Base-by-base conservation (phyloP, 2,113 vertebrate genomes). In the Rutilus rutilus region DNA sequence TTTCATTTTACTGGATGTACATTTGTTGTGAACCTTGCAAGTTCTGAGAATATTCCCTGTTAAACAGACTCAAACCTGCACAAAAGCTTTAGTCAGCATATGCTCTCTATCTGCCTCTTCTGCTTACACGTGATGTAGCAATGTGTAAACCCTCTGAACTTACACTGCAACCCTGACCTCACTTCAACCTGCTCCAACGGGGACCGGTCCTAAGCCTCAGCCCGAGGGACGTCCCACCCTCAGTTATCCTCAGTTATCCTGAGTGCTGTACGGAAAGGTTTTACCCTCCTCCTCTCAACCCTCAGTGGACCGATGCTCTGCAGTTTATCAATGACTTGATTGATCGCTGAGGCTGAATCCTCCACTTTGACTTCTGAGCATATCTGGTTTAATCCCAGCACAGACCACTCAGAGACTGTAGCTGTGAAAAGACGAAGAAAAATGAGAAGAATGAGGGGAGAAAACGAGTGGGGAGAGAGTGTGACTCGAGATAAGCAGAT, bases 241-340 rank as follows among this genome's bases (percentile, higher is more conserved):
- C 33, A 8, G 39, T 36, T 36, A 36, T 36, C 36, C 36, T 1
- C 21, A n/a, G 54, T 79, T 27, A 8, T 33, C 25, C 25, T 11
- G 71, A 75, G 71, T 45, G 42, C n/a, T 69, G 3, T 9, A 57
- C 4, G 10, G 74, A 76, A 25, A 75, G 73, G 54, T 57, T 57
- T 57, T 21, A 57, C 19, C 6, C 54, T 45, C n/a, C 74, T 78
- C 10, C 52, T 59, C 52, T 23, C 21, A 60, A 42, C 6, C 15
- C 94, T 96, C 93, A 97, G 96, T 95, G 96, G 96, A 93, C 95
- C 95, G 91, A 96, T 86, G 87, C 96, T 96, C 77, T 95, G 97
- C 87, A 97, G 94, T 92, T 98, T 97, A 93, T 97, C 96, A 83
- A 96, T 96, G 89, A 97, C 95, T 91, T 96, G 96, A 91, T 93